Percentiles rank a stretch among this genome's conserved stretches.
phyloP scores from a whole-genome alignment of 2,797 vertebrate species.

The Champsocephalus esox region DNA sequence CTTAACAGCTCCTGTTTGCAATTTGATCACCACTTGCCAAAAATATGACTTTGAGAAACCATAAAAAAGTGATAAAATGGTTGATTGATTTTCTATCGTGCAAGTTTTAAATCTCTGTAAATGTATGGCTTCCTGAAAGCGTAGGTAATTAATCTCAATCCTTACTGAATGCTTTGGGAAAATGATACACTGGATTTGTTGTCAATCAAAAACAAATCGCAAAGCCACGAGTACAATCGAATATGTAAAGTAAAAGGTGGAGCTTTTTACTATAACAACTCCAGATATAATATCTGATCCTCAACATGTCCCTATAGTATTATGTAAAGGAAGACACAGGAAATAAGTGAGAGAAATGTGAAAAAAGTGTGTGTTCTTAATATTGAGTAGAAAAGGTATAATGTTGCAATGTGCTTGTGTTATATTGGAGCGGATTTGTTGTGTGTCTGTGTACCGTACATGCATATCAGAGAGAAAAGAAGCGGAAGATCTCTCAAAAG shows the following conservation, averaged over 20 bases:
- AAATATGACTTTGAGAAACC: conserved; percentile 30
- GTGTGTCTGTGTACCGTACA: conserved; percentile 39
- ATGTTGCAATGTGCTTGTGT: conserved; percentile 21
- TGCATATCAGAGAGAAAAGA: conserved; percentile 58
- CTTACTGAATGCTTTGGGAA: conserved; percentile 16
- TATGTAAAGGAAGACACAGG: conserved; percentile 5
- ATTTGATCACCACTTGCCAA: conserved; percentile 17
- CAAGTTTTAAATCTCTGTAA: conserved; percentile 33
- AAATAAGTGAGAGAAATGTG: not conserved
- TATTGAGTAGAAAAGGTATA: conserved; percentile 15
- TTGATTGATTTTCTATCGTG: conserved; percentile 32
- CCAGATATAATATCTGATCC: conserved; percentile 17
- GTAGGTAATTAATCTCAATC: conserved; percentile 25
- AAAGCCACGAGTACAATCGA: not conserved
- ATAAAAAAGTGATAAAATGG: conserved; percentile 31
- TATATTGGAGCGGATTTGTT: conserved; percentile 31
- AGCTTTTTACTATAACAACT: not conserved
- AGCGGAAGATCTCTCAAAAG: conserved; percentile 67
- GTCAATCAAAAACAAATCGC: conserved; percentile 3
- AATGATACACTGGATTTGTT: conserved; percentile 13
- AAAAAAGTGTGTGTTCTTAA: conserved; percentile 36
- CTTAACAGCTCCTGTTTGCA: not conserved
- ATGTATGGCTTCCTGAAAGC: conserved; percentile 18
- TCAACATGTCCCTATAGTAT: not conserved
- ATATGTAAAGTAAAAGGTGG: not conserved